Evolutionary conservation across 2,888 invertebrate species (phyloP).

Genomic region (Germaria angustata): DNA sequence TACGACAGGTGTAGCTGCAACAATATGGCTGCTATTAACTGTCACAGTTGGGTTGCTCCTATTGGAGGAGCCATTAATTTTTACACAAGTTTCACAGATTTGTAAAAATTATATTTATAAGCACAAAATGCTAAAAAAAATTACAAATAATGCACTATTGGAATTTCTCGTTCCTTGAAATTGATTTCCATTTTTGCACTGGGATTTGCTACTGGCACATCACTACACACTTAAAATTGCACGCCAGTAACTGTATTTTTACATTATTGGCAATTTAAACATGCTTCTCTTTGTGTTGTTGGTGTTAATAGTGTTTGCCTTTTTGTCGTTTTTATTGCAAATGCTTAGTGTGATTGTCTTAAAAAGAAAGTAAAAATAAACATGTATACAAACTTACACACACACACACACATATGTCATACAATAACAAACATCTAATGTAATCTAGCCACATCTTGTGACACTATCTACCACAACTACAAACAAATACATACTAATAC

Average conservation of each 20-base stretch:
- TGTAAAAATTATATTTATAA: too few relatives aligned
- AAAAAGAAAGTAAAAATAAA: background rate
- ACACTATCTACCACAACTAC: background rate
- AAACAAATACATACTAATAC: background rate
- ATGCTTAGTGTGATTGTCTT: background rate
- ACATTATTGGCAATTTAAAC: conserved; percentile 36
- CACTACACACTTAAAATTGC: background rate
- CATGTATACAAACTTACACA: background rate
- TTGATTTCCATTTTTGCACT: too few relatives aligned
- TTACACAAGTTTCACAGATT: too few relatives aligned
- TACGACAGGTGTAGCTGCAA: too few relatives aligned
- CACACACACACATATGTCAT: background rate
- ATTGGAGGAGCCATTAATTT: too few relatives aligned
- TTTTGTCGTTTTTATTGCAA: background rate
- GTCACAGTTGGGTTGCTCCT: too few relatives aligned
- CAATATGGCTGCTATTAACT: too few relatives aligned
- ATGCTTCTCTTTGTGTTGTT: conserved; percentile 32
- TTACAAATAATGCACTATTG: too few relatives aligned
- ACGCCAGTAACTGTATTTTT: background rate
- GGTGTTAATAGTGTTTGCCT: background rate
- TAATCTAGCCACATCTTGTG: conserved; percentile 32
- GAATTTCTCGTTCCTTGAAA: too few relatives aligned
- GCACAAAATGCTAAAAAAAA: too few relatives aligned
- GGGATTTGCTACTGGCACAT: background rate
- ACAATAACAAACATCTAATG: conserved; percentile 39